phyloP scores from a whole-genome alignment of 2,888 invertebrate genomes.

The Caenorhabditis sp. region DNA sequence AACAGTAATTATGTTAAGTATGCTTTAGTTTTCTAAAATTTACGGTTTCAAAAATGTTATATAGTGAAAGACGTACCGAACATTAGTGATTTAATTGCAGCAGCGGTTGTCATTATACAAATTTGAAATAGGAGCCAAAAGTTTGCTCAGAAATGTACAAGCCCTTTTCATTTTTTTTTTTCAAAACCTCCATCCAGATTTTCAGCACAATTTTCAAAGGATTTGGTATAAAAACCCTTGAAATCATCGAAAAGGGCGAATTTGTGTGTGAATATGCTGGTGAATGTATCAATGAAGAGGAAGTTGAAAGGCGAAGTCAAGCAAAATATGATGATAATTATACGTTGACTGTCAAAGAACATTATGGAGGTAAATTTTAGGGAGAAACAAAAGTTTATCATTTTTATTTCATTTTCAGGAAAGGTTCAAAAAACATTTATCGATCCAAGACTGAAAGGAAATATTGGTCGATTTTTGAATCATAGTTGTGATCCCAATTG shows the following conservation, averaged over 20 bases:
- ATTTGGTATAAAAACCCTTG: constrained; percentile 41
- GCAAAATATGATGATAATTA: constrained; percentile 50
- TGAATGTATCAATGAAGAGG: constrained; percentile 56
- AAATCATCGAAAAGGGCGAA: constrained; percentile 43
- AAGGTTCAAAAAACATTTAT: constrained; percentile 34
- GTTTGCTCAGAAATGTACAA: too few relatives aligned
- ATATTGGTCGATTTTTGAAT: constrained; percentile 64
- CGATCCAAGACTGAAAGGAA: constrained; percentile 55
- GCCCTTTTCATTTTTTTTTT: too few relatives aligned
- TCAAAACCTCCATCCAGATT: constrained; percentile 12
- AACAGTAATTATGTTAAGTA: too few relatives aligned
- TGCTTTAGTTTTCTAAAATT: too few relatives aligned
- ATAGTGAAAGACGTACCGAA: too few relatives aligned
- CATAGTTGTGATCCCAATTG: constrained; percentile 67
- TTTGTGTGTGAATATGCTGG: constrained; percentile 61
- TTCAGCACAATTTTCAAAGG: constrained; percentile 46
- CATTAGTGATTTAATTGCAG: too few relatives aligned
- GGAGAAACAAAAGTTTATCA: not conserved
- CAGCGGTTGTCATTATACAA: too few relatives aligned
- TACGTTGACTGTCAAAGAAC: constrained; percentile 59
- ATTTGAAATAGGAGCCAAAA: too few relatives aligned
- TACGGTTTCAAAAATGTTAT: too few relatives aligned
- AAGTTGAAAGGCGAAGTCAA: constrained; percentile 44
- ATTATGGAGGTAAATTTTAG: constrained; percentile 37
- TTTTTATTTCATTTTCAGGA: not conserved